phyloP scores from a whole-genome alignment of 2,797 vertebrate species.

The Sebastes cheni region DNA sequence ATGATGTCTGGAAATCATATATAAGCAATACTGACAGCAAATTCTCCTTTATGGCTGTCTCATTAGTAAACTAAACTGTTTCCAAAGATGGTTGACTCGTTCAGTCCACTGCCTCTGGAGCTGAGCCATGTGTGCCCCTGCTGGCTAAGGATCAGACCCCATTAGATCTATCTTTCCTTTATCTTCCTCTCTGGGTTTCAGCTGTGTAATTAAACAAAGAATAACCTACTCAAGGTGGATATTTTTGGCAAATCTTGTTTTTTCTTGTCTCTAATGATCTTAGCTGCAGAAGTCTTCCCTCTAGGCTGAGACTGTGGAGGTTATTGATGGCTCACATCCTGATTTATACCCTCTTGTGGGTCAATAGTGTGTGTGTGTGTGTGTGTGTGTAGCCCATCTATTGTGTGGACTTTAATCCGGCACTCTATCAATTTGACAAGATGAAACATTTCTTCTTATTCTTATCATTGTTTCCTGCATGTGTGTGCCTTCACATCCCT shows the following conservation, averaged over 20 bases:
- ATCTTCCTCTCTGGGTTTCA: not conserved
- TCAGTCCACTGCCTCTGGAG: not conserved
- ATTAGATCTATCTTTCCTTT: not conserved
- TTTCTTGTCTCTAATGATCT: constrained; percentile 3
- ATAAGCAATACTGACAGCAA: not conserved
- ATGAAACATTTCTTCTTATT: constrained; percentile 17
- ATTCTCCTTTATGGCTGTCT: not conserved
- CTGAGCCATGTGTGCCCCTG: not conserved
- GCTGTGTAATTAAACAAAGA: not conserved
- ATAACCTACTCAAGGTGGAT: not conserved
- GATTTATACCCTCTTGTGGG: constrained; percentile 12
- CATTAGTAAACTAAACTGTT: not conserved
- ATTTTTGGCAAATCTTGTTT: constrained; percentile 1
- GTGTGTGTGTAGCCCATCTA: constrained; percentile 7
- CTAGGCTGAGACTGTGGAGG: not conserved
- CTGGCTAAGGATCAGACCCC: not conserved
- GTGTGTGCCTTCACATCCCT: not conserved
- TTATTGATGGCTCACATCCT: constrained; percentile 37
- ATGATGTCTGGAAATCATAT: not conserved
- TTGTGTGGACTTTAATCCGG: constrained; percentile 19
- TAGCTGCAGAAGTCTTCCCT: constrained; percentile 4
- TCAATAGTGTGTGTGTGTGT: not conserved
- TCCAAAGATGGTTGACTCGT: not conserved
- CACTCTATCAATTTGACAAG: constrained; percentile 5
- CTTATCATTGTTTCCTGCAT: not conserved